A percentile compares a stretch with the other conserved stretches of the same genome.
phyloP scores from a whole-genome alignment of 2,797 vertebrate genomes.

The Hoplostethus atlanticus region DNA sequence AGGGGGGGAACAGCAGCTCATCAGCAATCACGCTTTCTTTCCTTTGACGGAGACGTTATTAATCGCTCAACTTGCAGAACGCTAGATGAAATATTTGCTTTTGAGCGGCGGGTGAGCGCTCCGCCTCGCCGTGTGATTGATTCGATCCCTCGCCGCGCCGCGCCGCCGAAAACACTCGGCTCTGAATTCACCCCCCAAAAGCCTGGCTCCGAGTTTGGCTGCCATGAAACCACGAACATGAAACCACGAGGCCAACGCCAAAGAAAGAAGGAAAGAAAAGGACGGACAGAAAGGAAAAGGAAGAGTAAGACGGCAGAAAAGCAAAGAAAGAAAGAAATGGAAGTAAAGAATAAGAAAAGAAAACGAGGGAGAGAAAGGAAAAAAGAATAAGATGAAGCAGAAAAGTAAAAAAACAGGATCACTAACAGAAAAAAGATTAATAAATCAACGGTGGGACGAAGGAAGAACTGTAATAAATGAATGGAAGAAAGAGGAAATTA shows the following conservation, averaged over 20 bases:
- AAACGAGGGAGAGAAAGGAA: background rate
- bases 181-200: background rate
- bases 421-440: too few species aligned
- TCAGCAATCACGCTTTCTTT: slow-evolving; percentile 23
- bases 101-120: slow-evolving; percentile 11
- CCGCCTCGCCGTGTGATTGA: slow-evolving; percentile 34
- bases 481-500: background rate
- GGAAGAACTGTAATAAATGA: too few species aligned
- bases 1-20: slow-evolving; percentile 24
- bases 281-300: slow-evolving; percentile 6
- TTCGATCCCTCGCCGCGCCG: slow-evolving; percentile 33
- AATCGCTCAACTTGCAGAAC: slow-evolving; percentile 32
- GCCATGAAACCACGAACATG: background rate
- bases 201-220: slow-evolving; percentile 19
- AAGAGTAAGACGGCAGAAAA: slow-evolving; percentile 17
- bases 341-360: background rate
- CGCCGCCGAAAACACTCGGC: background rate
- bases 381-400: too few species aligned
- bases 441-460: too few species aligned
- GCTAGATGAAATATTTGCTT: slow-evolving; percentile 52
- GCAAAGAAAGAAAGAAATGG: background rate
- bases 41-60: slow-evolving; percentile 29
- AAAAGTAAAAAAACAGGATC: too few species aligned
- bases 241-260: too few species aligned
- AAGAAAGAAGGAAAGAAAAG: slow-evolving; percentile 6